Percentiles rank a stretch among this genome's conserved stretches.
These are phyloP conservation scores for Lasioglossum pauxillum DNA, from an alignment of 2,888 invertebrate species.

Conservation along the genomic window DNA sequence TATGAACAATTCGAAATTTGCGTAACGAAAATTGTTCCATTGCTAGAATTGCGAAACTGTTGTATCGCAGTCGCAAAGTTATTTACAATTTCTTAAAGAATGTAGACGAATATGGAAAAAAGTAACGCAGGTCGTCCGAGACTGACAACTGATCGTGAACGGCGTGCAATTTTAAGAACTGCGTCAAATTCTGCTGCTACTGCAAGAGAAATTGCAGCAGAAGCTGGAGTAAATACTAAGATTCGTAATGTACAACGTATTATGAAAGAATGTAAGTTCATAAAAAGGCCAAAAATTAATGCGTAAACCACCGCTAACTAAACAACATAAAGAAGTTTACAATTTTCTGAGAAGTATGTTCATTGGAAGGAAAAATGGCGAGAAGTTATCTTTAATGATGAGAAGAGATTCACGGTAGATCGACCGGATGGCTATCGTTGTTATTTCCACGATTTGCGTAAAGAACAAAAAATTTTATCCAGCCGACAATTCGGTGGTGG, in stretches of 20 bases:
- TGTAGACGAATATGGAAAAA: no score
- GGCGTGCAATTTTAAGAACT: no score
- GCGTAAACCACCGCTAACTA: background rate
- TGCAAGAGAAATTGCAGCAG: no score
- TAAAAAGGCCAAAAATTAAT: background rate
- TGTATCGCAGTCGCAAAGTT: no score
- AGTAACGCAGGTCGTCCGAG: no score
- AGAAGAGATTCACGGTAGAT: no score
- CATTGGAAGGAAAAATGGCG: background rate
- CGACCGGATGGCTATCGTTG: background rate
- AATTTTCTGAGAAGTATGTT: background rate
- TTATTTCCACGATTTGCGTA: background rate
- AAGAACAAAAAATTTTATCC: background rate
- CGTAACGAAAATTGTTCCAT: no score
- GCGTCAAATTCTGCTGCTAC: no score
- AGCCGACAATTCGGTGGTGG: background rate
- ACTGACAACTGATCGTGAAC: no score
- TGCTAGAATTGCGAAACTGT: no score
- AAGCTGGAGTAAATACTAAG: background rate
- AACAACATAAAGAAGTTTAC: background rate
- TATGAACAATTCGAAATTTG: no score
- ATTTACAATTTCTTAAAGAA: no score
- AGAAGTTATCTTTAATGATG: background rate
- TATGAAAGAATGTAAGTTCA: background rate
- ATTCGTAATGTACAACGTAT: background rate